These are phyloP conservation scores for Strongylocentrotus purpuratus DNA, from an alignment of 35 echinoderm and acorn worm species.

Conservation along the genomic window DNA sequence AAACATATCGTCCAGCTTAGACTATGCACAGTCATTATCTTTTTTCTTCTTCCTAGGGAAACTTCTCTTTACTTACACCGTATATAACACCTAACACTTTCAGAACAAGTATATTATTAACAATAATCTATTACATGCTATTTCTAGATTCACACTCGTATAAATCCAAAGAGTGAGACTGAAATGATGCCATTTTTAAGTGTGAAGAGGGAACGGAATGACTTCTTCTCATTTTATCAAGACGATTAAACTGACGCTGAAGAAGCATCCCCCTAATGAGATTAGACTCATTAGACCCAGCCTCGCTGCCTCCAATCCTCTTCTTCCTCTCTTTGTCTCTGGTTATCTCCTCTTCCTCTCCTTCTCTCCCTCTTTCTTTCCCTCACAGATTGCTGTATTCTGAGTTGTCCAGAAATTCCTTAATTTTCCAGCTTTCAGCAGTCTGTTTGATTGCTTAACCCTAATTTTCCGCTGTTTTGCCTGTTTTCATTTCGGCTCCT, in stretches of 20 bases:
- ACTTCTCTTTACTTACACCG: neutral
- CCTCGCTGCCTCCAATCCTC: neutral
- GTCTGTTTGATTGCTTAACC: neutral
- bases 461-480: neutral
- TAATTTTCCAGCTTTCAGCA: constrained; percentile 1
- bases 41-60: no score
- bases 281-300: neutral
- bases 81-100: neutral
- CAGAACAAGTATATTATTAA: neutral
- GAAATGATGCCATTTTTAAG: neutral
- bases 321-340: neutral
- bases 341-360: neutral
- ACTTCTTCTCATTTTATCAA: constrained; percentile 19
- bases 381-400: neutral
- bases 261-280: neutral
- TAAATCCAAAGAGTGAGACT: neutral
- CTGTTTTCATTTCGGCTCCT: neutral
- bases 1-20: no score
- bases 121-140: neutral
- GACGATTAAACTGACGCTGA: constrained; percentile 7
- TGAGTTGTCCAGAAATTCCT: neutral
- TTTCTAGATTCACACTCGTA: neutral
- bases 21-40: no score
- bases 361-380: neutral
- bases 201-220: neutral